Base-by-base conservation (phyloP, 2,113 vertebrate species). In the Centrocercus urophasianus region DNA sequence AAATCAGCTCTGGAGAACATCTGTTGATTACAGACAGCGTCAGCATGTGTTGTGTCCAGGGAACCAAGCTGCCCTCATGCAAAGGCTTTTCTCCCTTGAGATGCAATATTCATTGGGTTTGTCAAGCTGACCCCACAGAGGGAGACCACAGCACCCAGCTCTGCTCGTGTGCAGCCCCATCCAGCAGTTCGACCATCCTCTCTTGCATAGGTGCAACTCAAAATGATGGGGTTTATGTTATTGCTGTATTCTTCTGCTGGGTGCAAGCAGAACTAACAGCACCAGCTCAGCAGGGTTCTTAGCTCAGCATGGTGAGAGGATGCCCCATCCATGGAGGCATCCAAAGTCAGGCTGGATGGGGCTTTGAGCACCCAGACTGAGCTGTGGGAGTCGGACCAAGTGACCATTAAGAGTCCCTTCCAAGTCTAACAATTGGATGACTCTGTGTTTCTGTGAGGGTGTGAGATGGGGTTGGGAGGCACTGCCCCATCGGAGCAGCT, bases 201-300 rank as follows among this genome's bases (percentile, higher is more conserved):
- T 19, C 45, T 45, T 27, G 81, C 42, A 6, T 76, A 20, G 1
- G 61, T 25, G 38, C 5, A 19, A 27, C 8, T 32, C 24, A 9
- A 69, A 69, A 40, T 2, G 3, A 5, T 3, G 74, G 70, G 45
- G 1, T 60, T 61, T 32, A 1, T 5, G 19, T 43, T 8, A 38
- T 74, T 3, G 13, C 20, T 19, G 13, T 25, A 2, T 63, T 59
- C 50, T 57, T 4, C 4, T 2, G 16, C 28, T 67, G 9, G 40
- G 70, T 22, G 83, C 69, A 6, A 17, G 6, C 65, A 63, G 77
- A 52, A 59, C 19, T 28, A 12, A 22, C 65, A 50, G 77, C 56
- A 10, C 3, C 13, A 2, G 10, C 11, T 3, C 17, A 3, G 1
- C 0, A 0, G 13, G 24, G 4, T n/a, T 19, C 67, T 64, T 54